Evolutionary conservation across 30 jellyfish, hydroid and myxozoan genomes (phyloP).

Genomic region (Pseudorhiza aurosa): DNA sequence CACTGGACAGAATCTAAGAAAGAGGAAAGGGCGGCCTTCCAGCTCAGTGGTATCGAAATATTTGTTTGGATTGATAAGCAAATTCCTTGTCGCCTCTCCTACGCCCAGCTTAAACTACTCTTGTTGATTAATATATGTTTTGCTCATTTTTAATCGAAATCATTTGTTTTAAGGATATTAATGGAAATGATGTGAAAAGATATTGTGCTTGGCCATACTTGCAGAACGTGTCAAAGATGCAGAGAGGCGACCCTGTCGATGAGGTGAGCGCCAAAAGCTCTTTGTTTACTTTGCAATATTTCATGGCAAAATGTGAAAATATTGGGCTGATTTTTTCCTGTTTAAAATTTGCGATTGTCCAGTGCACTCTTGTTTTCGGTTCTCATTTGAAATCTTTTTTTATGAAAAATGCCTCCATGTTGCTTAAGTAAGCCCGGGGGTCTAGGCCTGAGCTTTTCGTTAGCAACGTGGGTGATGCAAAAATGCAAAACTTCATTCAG

Average conservation of each 20-base stretch:
- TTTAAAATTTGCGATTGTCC: too few relatives aligned
- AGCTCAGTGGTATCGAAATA: conserved; percentile 25
- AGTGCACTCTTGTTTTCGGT: too few relatives aligned
- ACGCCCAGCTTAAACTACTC: background rate
- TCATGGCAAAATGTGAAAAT: too few relatives aligned
- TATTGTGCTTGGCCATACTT: conserved; percentile 3
- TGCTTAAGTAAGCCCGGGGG: conserved; percentile 7
- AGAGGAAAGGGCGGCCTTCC: conserved; percentile 75
- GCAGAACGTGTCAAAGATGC: conserved; percentile 1
- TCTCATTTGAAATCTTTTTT: too few relatives aligned
- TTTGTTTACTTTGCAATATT: too few relatives aligned
- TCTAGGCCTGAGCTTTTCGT: conserved; percentile 29
- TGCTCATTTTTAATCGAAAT: background rate
- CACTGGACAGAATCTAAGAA: conserved; percentile 2
- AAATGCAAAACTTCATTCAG: background rate
- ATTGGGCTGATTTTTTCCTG: too few relatives aligned
- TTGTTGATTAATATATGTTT: background rate
- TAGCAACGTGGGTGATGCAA: conserved; percentile 25
- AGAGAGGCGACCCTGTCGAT: background rate
- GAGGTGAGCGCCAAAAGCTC: too few relatives aligned
- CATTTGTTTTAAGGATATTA: background rate
- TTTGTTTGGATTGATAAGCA: conserved; percentile 22
- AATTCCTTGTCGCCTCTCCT: background rate
- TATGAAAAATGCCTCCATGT: too few relatives aligned
- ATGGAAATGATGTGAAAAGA: conserved; percentile 19